Evolutionary conservation across 2,113 vertebrate genomes (phyloP).

Genomic region (Mobula birostris): DNA sequence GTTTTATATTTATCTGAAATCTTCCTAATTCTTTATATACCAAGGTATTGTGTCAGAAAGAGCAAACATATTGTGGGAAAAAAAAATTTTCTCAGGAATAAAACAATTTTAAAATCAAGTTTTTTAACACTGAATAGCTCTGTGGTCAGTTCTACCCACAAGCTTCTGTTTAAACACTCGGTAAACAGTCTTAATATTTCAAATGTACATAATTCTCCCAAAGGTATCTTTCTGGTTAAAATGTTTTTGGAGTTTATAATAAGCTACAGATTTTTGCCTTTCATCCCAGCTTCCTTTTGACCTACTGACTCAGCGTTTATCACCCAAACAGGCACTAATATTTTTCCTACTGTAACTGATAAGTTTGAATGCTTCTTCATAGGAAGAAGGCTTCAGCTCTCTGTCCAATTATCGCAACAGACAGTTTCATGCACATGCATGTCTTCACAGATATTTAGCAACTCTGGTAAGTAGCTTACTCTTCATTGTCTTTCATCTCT

Average conservation of each 20-base stretch:
- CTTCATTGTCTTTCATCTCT: slow-evolving; percentile 89
- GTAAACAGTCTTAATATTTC: slow-evolving; percentile 40
- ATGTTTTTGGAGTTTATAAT: slow-evolving; percentile 87
- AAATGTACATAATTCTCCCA: slow-evolving; percentile 39
- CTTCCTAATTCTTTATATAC: not conserved
- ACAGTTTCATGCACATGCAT: slow-evolving; percentile 86
- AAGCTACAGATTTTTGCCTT: slow-evolving; percentile 81
- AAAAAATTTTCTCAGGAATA: too few species aligned
- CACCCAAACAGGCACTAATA: slow-evolving; percentile 91
- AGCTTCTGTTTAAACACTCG: slow-evolving; percentile 46
- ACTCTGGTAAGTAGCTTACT: slow-evolving; percentile 87
- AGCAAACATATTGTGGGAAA: not conserved
- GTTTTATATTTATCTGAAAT: not conserved
- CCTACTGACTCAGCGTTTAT: slow-evolving; percentile 84
- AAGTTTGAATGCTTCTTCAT: slow-evolving; percentile 91
- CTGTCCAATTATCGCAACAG: slow-evolving; percentile 85
- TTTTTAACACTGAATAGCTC: not conserved
- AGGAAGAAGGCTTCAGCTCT: slow-evolving; percentile 70
- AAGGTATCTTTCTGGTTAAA: slow-evolving; percentile 73
- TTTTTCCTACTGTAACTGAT: slow-evolving; percentile 95
- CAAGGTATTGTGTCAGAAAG: not conserved
- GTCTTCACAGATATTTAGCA: slow-evolving; percentile 77
- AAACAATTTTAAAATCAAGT: not conserved
- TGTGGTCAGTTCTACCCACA: not conserved
- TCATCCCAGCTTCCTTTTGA: slow-evolving; percentile 93